These are phyloP conservation scores for Amazona guildingii DNA, from an alignment of 2,113 vertebrate species.

Conservation along the genomic window DNA sequence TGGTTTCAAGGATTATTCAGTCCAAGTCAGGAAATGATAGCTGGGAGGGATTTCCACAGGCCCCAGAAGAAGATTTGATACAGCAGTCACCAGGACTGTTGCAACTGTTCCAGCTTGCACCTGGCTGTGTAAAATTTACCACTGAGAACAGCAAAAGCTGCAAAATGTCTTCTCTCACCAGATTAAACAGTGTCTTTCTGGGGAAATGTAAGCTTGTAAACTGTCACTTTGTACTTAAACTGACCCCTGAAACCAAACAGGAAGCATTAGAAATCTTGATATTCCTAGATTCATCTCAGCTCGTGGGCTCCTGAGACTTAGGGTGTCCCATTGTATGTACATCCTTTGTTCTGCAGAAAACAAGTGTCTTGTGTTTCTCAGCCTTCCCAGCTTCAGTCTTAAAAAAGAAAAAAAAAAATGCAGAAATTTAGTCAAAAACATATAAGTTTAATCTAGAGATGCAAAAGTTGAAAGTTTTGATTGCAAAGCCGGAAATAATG, in stretches of 20 bases:
- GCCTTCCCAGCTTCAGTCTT: not conserved
- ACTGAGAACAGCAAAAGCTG: not conserved
- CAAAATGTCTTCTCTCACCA: not conserved
- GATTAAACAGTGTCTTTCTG: not conserved
- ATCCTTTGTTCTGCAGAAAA: not conserved
- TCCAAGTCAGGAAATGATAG: not conserved
- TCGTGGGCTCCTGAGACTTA: not conserved
- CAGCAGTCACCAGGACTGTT: not conserved
- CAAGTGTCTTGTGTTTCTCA: not conserved
- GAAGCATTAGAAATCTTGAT: not conserved
- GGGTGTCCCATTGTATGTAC: not conserved
- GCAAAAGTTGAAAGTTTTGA: not conserved
- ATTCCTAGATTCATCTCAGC: not conserved
- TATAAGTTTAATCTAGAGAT: not conserved
- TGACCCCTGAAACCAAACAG: not conserved
- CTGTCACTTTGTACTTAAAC: not conserved
- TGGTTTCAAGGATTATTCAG: not conserved
- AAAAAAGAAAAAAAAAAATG: not conserved
- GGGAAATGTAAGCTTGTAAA: not conserved
- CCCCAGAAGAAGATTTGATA: not conserved
- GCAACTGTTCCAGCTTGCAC: not conserved
- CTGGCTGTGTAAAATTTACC: not conserved
- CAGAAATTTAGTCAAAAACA: not conserved
- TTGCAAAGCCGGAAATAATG: not conserved
- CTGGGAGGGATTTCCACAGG: not conserved